These are phyloP conservation scores for Haemorhous mexicanus DNA, from an alignment of 2,113 vertebrate species.

Conservation along the genomic window DNA sequence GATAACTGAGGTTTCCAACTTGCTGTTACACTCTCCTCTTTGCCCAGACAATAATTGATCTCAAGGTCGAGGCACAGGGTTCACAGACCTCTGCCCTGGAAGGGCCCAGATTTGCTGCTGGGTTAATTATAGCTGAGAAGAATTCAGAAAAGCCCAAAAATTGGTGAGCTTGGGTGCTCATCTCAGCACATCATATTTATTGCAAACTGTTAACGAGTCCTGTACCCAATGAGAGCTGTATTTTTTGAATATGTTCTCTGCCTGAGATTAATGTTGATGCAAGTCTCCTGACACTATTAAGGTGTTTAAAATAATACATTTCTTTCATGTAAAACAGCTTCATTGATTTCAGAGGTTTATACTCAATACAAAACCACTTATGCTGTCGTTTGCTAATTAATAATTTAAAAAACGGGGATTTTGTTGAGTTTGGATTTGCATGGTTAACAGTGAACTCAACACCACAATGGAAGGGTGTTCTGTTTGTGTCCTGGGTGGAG, in stretches of 20 bases:
- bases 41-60: background rate
- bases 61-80: background rate
- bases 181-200: background rate
- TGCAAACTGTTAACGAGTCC: background rate
- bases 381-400: conserved; percentile 77
- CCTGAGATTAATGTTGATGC: background rate
- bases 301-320: conserved; percentile 55
- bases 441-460: conserved; percentile 38
- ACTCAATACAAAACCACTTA: conserved; percentile 77
- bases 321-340: conserved; percentile 55
- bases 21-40: background rate
- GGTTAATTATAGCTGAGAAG: background rate
- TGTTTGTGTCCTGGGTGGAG: background rate
- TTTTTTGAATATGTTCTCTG: background rate
- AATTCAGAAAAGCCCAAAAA: background rate
- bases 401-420: conserved; percentile 69
- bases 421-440: conserved; percentile 69
- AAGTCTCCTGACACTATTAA: background rate
- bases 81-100: background rate
- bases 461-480: conserved; percentile 60
- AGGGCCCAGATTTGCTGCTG: background rate
- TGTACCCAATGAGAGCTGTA: background rate
- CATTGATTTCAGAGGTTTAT: conserved; percentile 65
- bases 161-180: background rate
- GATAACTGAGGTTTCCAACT: background rate